Evolutionary conservation across 2,888 invertebrate species (phyloP).

Genomic region (Drosophila putrida): DNA sequence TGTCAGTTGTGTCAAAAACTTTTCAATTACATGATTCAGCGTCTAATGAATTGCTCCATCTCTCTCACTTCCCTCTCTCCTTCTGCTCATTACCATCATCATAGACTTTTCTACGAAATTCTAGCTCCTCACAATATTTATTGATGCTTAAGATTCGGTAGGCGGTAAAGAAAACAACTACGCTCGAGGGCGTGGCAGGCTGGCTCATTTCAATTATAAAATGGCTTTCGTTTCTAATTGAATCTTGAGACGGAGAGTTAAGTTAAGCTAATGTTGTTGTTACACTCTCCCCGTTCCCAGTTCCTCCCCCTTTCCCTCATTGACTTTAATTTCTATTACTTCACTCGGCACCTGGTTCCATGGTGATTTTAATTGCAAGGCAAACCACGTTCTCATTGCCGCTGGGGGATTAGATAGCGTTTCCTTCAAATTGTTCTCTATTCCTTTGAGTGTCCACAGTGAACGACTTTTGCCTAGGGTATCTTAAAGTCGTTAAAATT

Average conservation of each 20-base stretch:
- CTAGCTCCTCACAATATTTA: slow-evolving; percentile 23
- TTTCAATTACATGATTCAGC: slow-evolving; percentile 64
- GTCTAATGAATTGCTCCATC: slow-evolving; percentile 46
- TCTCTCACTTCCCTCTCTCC: slow-evolving; percentile 16
- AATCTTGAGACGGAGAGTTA: slow-evolving; percentile 62
- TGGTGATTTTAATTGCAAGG: slow-evolving; percentile 57
- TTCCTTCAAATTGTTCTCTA: slow-evolving; percentile 1
- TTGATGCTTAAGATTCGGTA: slow-evolving; percentile 27
- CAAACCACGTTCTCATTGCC: slow-evolving; percentile 53
- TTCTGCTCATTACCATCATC: background rate
- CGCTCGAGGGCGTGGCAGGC: slow-evolving; percentile 29
- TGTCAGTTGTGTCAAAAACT: slow-evolving; percentile 49
- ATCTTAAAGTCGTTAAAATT: slow-evolving; percentile 15
- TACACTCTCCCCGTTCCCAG: background rate
- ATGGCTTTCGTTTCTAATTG: slow-evolving; percentile 80
- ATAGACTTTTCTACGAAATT: slow-evolving; percentile 11
- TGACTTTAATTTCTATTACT: slow-evolving; percentile 4
- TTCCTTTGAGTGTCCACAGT: slow-evolving; percentile 7
- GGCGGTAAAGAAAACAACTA: background rate
- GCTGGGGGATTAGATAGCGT: slow-evolving; percentile 29
- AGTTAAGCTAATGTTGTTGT: slow-evolving; percentile 51
- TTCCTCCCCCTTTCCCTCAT: background rate
- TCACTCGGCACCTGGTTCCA: slow-evolving; percentile 29
- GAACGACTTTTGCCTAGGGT: slow-evolving; percentile 1
- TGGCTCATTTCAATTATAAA: slow-evolving; percentile 77